These are phyloP conservation scores for Sweltsa coloradensis DNA, from an alignment of 1,140 invertebrate species.

Conservation along the genomic window DNA sequence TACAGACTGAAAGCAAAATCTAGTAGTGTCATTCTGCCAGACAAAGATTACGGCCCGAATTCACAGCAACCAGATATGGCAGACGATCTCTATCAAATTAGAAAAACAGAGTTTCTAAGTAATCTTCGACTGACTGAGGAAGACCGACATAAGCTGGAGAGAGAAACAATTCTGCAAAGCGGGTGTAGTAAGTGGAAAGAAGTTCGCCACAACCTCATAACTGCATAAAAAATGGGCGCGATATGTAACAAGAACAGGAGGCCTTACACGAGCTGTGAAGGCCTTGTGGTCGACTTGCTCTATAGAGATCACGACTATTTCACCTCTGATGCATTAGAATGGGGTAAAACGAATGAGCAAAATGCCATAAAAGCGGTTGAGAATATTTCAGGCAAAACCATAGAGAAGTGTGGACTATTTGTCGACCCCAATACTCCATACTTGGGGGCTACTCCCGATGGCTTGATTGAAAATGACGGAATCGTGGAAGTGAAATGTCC, in stretches of 20 bases:
- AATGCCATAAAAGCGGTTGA: slow-evolving; percentile 3
- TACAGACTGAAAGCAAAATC: no score
- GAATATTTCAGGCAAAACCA: slow-evolving; percentile 2
- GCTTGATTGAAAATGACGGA: slow-evolving; percentile 14
- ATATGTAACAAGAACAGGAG: no score
- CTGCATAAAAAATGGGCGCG: slow-evolving; percentile 22
- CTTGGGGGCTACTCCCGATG: slow-evolving; percentile 18
- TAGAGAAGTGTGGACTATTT: slow-evolving; percentile 16
- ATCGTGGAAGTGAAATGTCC: slow-evolving; percentile 21
- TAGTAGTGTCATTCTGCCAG: no score
- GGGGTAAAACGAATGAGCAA: slow-evolving; percentile 11
- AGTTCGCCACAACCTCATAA: slow-evolving; percentile 11
- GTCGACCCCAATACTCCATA: slow-evolving; percentile 13
- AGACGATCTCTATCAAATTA: background rate
- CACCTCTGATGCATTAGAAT: slow-evolving; percentile 4
- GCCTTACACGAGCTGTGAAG: no score
- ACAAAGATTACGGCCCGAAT: slow-evolving; percentile 20
- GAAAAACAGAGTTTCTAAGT: background rate
- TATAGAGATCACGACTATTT: slow-evolving; percentile 9
- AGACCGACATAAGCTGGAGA: slow-evolving; percentile 3
- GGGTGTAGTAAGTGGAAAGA: no score
- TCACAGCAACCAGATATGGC: slow-evolving; percentile 14
- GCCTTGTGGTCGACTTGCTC: slow-evolving; percentile 13
- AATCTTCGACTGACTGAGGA: background rate
- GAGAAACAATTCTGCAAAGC: no score